Conservation (phyloP, 2,888 invertebrate genomes). For the Schrankia costaestrigalis region DNA sequence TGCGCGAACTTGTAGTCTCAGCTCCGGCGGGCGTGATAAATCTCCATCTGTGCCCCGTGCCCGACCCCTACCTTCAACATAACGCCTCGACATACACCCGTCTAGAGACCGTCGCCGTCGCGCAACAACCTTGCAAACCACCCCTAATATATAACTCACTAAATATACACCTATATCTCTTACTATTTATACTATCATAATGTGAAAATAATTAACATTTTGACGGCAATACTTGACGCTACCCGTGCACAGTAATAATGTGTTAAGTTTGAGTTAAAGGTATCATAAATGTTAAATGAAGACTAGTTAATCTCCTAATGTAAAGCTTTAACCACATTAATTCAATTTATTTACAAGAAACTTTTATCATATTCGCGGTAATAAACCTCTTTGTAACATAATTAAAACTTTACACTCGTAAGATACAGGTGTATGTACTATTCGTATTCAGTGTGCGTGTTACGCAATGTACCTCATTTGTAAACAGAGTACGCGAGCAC, state of each 20-base stretch:
- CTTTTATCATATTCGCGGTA: conserved; percentile 2
- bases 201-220: conserved; percentile 3
- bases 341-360: conserved; percentile 3
- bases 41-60: conserved; percentile 67
- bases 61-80: conserved; percentile 41
- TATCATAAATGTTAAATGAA: background rate
- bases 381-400: conserved; percentile 1
- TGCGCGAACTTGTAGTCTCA: conserved; percentile 78
- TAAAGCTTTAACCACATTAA: conserved; percentile 1
- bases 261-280: conserved; percentile 3
- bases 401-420: conserved; percentile 9
- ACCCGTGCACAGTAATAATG: conserved; percentile 1
- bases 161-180: conserved; percentile 1
- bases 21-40: conserved; percentile 77
- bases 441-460: conserved; percentile 6
- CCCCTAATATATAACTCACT: conserved; percentile 11
- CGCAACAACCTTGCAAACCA: conserved; percentile 3
- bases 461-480: conserved; percentile 11
- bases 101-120: conserved; percentile 25
- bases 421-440: conserved; percentile 3
- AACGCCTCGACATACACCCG: conserved; percentile 28
- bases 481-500: conserved; percentile 28
- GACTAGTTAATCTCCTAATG: conserved; percentile 2
- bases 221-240: background rate
- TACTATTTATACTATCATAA: conserved; percentile 1